These are phyloP conservation scores for Prionchulus punctatus DNA, from an alignment of 2,888 invertebrate genomes.

Conservation along the genomic window DNA sequence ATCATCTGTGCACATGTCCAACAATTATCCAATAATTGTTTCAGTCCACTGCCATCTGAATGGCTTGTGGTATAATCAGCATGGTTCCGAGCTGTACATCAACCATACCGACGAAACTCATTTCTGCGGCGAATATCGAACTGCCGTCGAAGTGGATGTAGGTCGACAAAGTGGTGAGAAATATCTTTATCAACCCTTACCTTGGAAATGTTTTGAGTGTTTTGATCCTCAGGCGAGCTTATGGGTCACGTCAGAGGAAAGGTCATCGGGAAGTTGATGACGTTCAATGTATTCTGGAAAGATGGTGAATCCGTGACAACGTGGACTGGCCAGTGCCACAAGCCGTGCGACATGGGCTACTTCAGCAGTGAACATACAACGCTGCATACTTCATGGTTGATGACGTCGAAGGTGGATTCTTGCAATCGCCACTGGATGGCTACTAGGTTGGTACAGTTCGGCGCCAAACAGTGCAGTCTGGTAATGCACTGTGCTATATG, in stretches of 20 bases:
- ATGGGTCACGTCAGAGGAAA: background rate
- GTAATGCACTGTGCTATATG: background rate
- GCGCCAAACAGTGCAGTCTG: background rate
- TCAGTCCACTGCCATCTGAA: background rate
- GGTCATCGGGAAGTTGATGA: background rate
- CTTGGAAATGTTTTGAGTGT: background rate
- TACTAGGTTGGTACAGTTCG: background rate
- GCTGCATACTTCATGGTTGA: background rate
- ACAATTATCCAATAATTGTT: too few species aligned
- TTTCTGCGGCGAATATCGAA: background rate
- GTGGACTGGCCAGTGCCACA: slow-evolving; percentile 7
- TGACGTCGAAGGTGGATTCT: background rate
- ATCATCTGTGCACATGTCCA: too few species aligned
- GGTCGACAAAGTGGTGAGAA: background rate
- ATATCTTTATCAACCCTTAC: background rate
- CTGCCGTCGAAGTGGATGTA: background rate
- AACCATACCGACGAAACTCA: background rate
- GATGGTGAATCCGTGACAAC: background rate
- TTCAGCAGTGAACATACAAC: background rate
- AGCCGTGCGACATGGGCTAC: background rate
- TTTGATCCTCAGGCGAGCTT: background rate
- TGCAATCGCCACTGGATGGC: background rate
- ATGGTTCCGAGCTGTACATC: background rate
- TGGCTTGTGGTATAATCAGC: slow-evolving; percentile 4
- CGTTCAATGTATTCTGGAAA: slow-evolving; percentile 2